Base-by-base conservation (phyloP, 1,140 invertebrate species). In the Saxidomus purpurata region DNA sequence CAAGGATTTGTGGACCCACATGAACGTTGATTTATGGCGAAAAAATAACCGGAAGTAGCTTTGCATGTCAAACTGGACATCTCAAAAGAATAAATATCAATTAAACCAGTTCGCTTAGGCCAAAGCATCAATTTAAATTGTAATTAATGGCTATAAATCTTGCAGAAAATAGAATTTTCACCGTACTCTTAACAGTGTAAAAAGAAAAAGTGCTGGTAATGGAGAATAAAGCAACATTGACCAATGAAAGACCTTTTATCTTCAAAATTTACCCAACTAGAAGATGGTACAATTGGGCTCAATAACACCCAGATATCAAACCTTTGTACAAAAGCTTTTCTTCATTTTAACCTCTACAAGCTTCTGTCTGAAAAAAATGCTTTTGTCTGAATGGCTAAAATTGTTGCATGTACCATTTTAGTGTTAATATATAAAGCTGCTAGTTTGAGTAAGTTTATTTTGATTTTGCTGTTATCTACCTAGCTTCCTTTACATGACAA, bases 81-180 rank as follows among this genome's bases (percentile, higher is more conserved):
- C 76, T 79, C 76, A 80, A 81, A 47, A 81, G 63, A 71, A 88
- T 67, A 88, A 88, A 88, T 67, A 71, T 40, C 86, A 81, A 81
- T 88, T 88, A 80, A 81, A 28, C 36, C 11, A 19, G 28, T 28
- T 34, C 34, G 31, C 61, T 67, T 25, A 43, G 34, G 43, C 71
- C 59, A 88, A 55, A 22, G 40, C 34, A 81, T 43, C 40, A 52
- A 55, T 52, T 52, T 55, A 67, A 69, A 79, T 69, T 71, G 77
- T 81, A 88, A 88, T 88, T 88, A 79, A 69, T 11, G 49, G 71
- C 77, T 8, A 88, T 88, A 80, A 88, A 88, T 88, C 86, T 88
- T 88, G 86, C 86, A 88, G 34, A 69, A 88, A 88, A 63, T 85
- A 43, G 83, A 52, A 17, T 15, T 76, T 85, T 55, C 28, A 76